phyloP scores from a whole-genome alignment of 2,797 vertebrate species.

The Gephyroberyx darwinii region DNA sequence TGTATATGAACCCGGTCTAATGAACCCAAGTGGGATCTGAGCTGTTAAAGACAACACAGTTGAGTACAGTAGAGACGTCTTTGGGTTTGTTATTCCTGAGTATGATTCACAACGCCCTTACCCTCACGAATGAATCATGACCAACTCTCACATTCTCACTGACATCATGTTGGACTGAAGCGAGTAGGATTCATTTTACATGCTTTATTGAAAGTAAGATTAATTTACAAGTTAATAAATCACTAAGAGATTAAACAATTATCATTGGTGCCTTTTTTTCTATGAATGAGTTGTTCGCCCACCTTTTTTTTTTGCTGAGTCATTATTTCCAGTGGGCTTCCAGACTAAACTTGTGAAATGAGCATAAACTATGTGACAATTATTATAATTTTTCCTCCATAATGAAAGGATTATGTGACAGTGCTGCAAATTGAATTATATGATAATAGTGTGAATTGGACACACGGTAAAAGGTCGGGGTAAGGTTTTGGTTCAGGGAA shows the following conservation, averaged over 20 bases:
- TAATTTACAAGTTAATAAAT: not conserved
- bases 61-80: conserved; percentile 54
- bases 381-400: no score
- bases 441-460: no score
- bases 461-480: no score
- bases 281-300: no score
- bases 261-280: no score
- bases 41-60: conserved; percentile 61
- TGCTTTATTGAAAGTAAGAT: conserved; percentile 18
- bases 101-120: conserved; percentile 62
- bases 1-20: conserved; percentile 38
- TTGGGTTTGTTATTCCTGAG: conserved; percentile 74
- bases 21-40: conserved; percentile 58
- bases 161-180: conserved; percentile 51
- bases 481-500: no score
- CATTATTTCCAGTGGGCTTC: no score
- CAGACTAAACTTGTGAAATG: no score
- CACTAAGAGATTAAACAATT: not conserved
- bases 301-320: no score
- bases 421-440: no score
- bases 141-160: conserved; percentile 48
- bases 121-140: conserved; percentile 56
- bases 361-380: no score
- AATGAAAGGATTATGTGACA: no score
- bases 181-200: conserved; percentile 28